Evolutionary conservation across 2,888 invertebrate species (phyloP).

Genomic region (Calameuta pallipes): DNA sequence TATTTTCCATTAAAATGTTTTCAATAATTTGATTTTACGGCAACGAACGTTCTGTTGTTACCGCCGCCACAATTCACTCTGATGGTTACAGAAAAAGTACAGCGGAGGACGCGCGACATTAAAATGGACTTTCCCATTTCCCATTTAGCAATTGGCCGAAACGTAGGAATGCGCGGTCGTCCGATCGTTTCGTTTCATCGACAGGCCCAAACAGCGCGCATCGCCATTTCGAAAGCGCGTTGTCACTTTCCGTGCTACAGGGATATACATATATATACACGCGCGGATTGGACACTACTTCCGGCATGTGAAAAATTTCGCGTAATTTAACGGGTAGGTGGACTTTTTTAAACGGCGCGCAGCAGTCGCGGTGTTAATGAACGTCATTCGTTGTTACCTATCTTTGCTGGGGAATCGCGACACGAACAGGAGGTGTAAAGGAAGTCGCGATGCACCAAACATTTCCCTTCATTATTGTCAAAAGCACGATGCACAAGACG

Average conservation of each 20-base stretch:
- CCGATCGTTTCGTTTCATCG: neutral
- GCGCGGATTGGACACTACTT: neutral
- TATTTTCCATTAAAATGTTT: neutral
- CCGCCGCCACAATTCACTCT: neutral
- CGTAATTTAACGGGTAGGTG: neutral
- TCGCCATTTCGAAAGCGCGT: neutral
- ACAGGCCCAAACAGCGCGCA: neutral
- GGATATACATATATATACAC: neutral
- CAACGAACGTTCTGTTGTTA: neutral
- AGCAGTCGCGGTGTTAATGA: neutral
- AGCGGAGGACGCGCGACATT: neutral
- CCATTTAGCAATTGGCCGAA: neutral
- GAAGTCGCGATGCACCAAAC: constrained; percentile 19
- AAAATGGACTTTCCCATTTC: neutral
- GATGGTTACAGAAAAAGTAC: neutral
- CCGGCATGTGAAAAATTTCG: neutral
- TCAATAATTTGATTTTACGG: neutral
- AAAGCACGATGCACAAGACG: constrained; percentile 2
- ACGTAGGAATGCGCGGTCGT: neutral
- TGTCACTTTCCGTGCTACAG: neutral
- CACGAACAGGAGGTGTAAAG: neutral
- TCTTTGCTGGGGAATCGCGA: neutral
- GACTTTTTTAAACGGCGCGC: neutral
- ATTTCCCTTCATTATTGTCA: constrained; percentile 23
- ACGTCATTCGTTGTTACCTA: neutral